Conservation (phyloP, 2,797 vertebrate species). For the Enteromius afrohamiltoni region DNA sequence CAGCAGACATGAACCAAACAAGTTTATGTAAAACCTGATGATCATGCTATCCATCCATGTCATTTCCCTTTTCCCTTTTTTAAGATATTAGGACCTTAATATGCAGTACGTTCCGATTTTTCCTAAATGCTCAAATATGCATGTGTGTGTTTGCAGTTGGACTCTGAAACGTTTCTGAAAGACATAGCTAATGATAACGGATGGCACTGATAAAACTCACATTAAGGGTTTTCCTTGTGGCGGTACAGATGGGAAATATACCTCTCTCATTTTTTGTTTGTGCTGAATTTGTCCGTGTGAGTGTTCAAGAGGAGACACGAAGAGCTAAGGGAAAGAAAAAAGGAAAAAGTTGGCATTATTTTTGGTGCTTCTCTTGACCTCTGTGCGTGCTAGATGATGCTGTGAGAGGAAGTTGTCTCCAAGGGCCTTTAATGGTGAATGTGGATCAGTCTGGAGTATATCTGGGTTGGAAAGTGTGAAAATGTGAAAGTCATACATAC, state of each 20-base stretch:
- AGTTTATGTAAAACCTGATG: background rate
- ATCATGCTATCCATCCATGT: background rate
- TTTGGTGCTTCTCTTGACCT: conserved; percentile 45
- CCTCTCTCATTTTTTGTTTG: conserved; percentile 1
- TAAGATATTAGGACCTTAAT: background rate
- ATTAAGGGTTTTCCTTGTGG: conserved; percentile 8
- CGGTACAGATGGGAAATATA: background rate
- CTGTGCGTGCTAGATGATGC: conserved; percentile 24
- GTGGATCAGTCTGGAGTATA: conserved; percentile 37
- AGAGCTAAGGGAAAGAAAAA: conserved; percentile 3
- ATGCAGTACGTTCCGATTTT: background rate
- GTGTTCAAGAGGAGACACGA: conserved; percentile 7
- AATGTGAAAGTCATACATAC: conserved; percentile 39
- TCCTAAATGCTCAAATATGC: background rate
- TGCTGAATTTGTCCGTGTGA: conserved; percentile 4
- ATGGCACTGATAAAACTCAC: conserved; percentile 65
- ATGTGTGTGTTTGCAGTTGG: background rate
- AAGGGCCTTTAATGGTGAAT: conserved; percentile 37
- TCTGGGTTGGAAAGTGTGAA: conserved; percentile 34
- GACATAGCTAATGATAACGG: conserved; percentile 58
- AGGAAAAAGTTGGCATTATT: conserved; percentile 13
- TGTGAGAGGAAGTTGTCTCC: conserved; percentile 26
- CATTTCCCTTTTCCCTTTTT: background rate
- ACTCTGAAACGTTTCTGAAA: conserved; percentile 62
- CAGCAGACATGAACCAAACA: background rate